These are phyloP conservation scores for Scatophagus argus DNA, from an alignment of 2,113 vertebrate genomes.

Conservation along the genomic window DNA sequence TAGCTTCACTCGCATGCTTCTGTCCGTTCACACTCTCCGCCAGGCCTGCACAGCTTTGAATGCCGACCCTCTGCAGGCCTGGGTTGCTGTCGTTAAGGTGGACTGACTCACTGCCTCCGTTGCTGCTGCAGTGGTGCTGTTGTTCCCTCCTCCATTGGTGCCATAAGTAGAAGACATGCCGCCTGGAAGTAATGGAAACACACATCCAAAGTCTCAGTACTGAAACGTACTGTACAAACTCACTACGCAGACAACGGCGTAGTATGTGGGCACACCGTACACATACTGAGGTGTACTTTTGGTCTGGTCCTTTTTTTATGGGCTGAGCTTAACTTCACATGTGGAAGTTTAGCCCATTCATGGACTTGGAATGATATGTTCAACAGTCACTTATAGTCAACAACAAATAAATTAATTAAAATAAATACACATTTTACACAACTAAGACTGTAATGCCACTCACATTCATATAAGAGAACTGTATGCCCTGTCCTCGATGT, in stretches of 20 bases:
- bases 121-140: slow-evolving; percentile 43
- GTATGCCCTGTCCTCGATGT: too few relatives aligned
- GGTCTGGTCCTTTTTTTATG: background rate
- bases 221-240: background rate
- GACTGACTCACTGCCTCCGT: slow-evolving; percentile 42
- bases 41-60: background rate
- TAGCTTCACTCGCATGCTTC: slow-evolving; percentile 66
- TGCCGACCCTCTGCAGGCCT: slow-evolving; percentile 25
- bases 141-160: slow-evolving; percentile 86
- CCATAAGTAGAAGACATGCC: slow-evolving; percentile 91
- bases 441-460: too few relatives aligned
- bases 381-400: background rate
- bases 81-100: slow-evolving; percentile 70
- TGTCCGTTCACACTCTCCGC: slow-evolving; percentile 72
- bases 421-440: too few relatives aligned
- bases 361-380: background rate
- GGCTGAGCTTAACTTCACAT: background rate
- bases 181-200: slow-evolving; percentile 75
- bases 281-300: background rate
- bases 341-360: too few relatives aligned
- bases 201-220: background rate
- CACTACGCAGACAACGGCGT: too few relatives aligned
- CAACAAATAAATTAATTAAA: too few relatives aligned
- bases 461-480: too few relatives aligned
- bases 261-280: background rate